Evolutionary conservation across 2,113 vertebrate species (phyloP), one percentile per base, ranked within the genome.

Genomic region (Dolichallabes microphthalmus): DNA sequence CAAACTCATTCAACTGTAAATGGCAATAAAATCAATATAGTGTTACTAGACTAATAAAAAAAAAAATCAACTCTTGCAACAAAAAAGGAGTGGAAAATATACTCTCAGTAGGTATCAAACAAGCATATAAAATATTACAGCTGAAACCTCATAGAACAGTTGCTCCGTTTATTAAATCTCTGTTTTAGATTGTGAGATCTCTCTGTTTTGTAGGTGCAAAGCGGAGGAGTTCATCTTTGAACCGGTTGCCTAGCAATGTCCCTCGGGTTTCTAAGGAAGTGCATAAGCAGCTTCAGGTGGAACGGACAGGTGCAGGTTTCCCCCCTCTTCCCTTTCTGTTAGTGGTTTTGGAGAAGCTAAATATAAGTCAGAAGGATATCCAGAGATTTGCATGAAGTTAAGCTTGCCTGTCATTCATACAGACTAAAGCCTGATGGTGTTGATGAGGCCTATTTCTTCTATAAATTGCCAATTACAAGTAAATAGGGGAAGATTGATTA

Each of bases 181-280:
- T 88, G 53, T 82, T 74, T 66, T 27, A 90, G 90, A 75, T 68
- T 60, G 69, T 88, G 79, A 80, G 90, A 68, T 94, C 86, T 95
- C 90, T 93, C 91, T 96, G 87, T 95, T 88, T 94, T 95, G 86
- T 91, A 97, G 96, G 94, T 94, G 85, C 92, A 93, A 94, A 93
- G 94, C 94, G 92, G 89, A 96, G 96, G 94, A 97, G 95, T 92
- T 93, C 95, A 27, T 97, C 95, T 92, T 95, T 96, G 95, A 97
- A 95, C 92, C 96, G 96, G 90, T 94, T 97, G 95, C 94, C 90
- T 96, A 96, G 95, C 93, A 96, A 92, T 94, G 91, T 90, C 91
- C 89, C 93, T 94, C 92, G 92, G 61, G 95, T 93, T 93, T 93
- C 92, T 93, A 95, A 96, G 91, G 95, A 95, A 90, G 90, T 92